phyloP scores from a whole-genome alignment of 53 echinoderm and acorn worm species.

The Holothuria leucospilota region DNA sequence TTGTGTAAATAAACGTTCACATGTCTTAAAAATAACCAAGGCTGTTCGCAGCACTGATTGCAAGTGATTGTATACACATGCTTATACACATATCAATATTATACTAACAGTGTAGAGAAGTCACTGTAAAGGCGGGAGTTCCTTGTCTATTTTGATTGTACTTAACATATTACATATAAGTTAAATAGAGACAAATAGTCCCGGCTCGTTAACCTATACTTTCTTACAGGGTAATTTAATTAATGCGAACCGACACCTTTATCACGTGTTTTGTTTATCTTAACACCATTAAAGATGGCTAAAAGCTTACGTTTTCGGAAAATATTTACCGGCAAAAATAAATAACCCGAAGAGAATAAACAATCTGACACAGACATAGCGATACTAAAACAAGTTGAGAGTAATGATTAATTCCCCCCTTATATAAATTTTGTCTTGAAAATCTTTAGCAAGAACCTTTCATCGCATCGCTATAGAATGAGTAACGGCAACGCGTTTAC shows the following conservation, averaged over 20 bases:
- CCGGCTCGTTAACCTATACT: too few relatives aligned
- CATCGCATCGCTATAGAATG: conserved; percentile 3
- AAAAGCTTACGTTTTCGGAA: conserved; percentile 17
- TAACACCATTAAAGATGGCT: conserved; percentile 13
- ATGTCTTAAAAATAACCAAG: too few relatives aligned
- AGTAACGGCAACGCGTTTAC: conserved; percentile 8
- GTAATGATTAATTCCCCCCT: conserved; percentile 31
- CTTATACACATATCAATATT: too few relatives aligned
- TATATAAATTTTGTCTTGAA: conserved; percentile 19
- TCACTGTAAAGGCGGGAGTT: too few relatives aligned
- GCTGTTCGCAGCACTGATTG: too few relatives aligned
- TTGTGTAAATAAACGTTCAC: too few relatives aligned
- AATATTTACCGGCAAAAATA: conserved; percentile 43
- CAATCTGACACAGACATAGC: conserved; percentile 29
- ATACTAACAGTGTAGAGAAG: too few relatives aligned
- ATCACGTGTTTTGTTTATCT: conserved; percentile 1
- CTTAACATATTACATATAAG: too few relatives aligned
- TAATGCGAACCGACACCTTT: conserved; percentile 23
- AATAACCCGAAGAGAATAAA: conserved; percentile 12
- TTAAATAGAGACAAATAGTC: too few relatives aligned
- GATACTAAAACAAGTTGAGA: conserved; percentile 28
- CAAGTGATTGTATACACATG: too few relatives aligned
- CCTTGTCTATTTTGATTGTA: too few relatives aligned
- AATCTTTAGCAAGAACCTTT: conserved; percentile 21
- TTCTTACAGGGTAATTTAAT: conserved; percentile 25